Conservation (phyloP, 2,888 invertebrate species). For the Nezara viridula region DNA sequence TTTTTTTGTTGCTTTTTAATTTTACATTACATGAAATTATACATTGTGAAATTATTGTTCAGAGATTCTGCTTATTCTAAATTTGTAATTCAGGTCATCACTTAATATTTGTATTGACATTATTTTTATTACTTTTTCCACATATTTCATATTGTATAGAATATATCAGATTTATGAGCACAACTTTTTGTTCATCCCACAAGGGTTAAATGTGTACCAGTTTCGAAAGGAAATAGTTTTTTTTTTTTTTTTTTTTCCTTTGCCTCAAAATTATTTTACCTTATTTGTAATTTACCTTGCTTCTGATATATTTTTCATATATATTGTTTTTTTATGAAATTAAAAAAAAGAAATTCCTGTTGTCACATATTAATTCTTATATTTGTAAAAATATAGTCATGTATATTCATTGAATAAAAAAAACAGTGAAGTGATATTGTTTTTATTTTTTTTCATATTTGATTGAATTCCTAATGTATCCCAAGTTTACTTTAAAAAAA, state of each 20-base stretch:
- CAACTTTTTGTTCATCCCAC: not conserved
- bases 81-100: not conserved
- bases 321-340: not conserved
- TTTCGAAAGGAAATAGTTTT: not conserved
- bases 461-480: not conserved
- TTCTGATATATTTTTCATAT: not conserved
- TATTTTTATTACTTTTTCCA: not conserved
- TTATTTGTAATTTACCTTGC: constrained; percentile 14
- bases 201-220: no score
- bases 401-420: constrained; percentile 49
- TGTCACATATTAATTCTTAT: constrained; percentile 4
- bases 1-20: not conserved
- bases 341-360: constrained; percentile 23
- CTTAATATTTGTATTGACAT: not conserved
- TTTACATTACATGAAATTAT: not conserved
- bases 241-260: not conserved
- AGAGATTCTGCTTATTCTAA: not conserved
- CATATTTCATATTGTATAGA: not conserved
- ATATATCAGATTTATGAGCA: not conserved
- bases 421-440: constrained; percentile 47
- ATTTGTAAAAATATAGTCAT: constrained; percentile 42
- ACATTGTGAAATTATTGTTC: not conserved
- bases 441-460: not conserved
- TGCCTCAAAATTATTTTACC: not conserved
- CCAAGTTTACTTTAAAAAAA: no score